Conservation (phyloP, 2,113 vertebrate species). For the Lipophrys pholis region DNA sequence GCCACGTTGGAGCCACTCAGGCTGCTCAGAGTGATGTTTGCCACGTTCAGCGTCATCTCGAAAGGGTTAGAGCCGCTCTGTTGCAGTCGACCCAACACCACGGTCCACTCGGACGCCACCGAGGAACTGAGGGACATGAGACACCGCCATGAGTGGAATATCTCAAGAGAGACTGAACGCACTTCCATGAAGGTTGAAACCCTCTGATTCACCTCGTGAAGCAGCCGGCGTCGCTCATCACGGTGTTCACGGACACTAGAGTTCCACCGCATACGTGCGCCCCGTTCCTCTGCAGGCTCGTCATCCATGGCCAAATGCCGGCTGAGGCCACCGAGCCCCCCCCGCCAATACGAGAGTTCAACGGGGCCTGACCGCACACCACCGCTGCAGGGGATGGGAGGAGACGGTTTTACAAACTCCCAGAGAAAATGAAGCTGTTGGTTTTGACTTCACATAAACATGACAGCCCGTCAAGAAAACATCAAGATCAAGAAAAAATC, state of each 20-base stretch:
- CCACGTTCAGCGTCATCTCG: slow-evolving; percentile 2
- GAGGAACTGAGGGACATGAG: slow-evolving; percentile 22
- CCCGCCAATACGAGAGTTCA: slow-evolving; percentile 34
- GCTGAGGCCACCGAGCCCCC: not conserved
- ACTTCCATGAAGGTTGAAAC: too few species aligned
- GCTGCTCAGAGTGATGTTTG: slow-evolving; percentile 40
- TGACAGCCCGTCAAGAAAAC: too few species aligned
- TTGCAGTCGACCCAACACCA: slow-evolving; percentile 57
- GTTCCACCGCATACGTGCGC: slow-evolving; percentile 81
- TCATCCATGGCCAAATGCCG: slow-evolving; percentile 84
- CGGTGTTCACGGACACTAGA: slow-evolving; percentile 74
- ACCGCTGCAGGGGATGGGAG: slow-evolving; percentile 49
- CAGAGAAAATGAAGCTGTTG: too few species aligned
- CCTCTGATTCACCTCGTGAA: slow-evolving; percentile 59
- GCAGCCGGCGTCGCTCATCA: slow-evolving; percentile 76
- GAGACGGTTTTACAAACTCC: too few species aligned
- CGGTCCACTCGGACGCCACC: not conserved
- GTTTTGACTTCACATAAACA: too few species aligned
- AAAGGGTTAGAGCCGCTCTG: slow-evolving; percentile 47
- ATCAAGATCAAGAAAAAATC: too few species aligned
- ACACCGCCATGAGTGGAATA: not conserved
- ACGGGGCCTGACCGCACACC: slow-evolving; percentile 59
- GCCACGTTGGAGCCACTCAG: slow-evolving; percentile 81
- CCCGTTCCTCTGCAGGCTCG: slow-evolving; percentile 72
- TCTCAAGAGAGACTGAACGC: too few species aligned